Conservation (phyloP, 2,888 invertebrate genomes). For the Toxonevra muliebris region DNA sequence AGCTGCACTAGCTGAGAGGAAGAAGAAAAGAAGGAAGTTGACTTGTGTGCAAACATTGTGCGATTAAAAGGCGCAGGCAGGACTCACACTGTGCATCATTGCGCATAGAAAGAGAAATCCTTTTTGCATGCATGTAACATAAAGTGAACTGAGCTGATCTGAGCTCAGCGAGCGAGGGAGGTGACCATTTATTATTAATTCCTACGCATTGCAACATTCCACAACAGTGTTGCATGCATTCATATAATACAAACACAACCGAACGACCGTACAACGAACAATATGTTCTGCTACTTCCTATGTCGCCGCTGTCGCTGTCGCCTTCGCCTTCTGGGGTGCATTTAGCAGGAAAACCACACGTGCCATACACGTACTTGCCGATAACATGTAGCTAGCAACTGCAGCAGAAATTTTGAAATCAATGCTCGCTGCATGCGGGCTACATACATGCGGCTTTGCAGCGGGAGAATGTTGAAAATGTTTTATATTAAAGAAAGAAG, state of each 20-base stretch:
- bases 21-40: background rate
- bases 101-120: background rate
- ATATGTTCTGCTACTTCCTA: background rate
- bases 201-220: constrained; percentile 20
- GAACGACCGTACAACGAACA: too few relatives aligned
- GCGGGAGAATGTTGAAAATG: too few relatives aligned
- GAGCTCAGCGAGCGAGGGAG: constrained; percentile 12
- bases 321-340: constrained; percentile 26
- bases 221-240: constrained; percentile 3
- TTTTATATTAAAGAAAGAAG: too few relatives aligned
- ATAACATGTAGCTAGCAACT: constrained; percentile 30
- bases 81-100: constrained; percentile 36
- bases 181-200: constrained; percentile 30
- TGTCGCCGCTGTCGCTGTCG: background rate
- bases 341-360: constrained; percentile 60
- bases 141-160: background rate
- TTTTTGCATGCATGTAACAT: background rate
- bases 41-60: constrained; percentile 23
- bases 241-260: background rate
- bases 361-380: constrained; percentile 43
- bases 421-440: constrained; percentile 29
- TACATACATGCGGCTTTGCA: constrained; percentile 5
- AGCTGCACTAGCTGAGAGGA: too few relatives aligned
- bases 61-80: constrained; percentile 16
- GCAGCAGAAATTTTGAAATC: constrained; percentile 7